Evolutionary conservation across 2,113 vertebrate genomes (phyloP).

Genomic region (Cyphomyrus discorhynchus): DNA sequence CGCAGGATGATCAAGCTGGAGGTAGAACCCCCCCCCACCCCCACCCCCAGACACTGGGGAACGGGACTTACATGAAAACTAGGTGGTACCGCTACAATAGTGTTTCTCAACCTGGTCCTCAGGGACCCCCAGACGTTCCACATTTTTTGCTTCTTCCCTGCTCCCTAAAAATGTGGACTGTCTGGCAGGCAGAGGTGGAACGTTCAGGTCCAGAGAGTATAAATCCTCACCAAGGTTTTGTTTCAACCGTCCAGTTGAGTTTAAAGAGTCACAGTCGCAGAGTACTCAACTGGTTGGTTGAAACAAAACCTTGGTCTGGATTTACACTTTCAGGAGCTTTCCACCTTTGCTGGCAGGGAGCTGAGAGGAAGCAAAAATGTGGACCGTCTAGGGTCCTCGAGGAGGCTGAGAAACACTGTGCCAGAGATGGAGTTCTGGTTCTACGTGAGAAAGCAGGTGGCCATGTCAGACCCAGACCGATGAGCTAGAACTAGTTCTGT

Average conservation of each 20-base stretch:
- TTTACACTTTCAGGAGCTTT: no score
- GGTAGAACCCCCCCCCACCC: constrained; percentile 52
- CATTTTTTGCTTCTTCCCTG: neutral
- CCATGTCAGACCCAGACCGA: neutral
- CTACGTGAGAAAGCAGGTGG: neutral
- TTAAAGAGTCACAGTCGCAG: no score
- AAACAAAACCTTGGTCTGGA: no score
- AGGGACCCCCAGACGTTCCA: neutral
- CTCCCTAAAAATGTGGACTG: neutral
- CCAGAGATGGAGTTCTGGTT: neutral
- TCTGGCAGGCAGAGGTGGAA: no score
- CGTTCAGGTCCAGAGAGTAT: no score
- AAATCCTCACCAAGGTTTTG: no score
- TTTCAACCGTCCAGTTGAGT: no score
- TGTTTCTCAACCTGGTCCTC: neutral
- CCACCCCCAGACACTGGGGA: neutral
- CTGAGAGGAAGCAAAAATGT: no score
- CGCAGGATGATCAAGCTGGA: constrained; percentile 87
- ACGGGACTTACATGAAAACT: neutral
- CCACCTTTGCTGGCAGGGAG: no score
- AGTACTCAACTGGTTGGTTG: no score
- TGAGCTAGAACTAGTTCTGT: neutral
- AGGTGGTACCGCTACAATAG: neutral
- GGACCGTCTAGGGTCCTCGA: neutral
- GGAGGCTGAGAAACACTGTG: neutral